Conservation (phyloP, 2,797 vertebrate species). For the Melopsittacus undulatus region DNA sequence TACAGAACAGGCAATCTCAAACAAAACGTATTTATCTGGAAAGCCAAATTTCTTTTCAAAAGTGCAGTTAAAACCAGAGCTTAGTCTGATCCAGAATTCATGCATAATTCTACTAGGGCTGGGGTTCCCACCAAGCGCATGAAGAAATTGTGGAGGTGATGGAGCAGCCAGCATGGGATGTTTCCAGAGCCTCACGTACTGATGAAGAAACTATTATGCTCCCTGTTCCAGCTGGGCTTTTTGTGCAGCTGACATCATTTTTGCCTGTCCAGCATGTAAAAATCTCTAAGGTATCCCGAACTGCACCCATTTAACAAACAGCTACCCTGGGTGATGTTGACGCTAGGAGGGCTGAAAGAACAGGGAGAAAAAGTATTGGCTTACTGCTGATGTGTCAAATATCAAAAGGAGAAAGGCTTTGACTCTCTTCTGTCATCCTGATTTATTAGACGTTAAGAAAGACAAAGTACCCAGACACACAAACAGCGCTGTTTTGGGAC, state of each 20-base stretch:
- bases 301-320: background rate
- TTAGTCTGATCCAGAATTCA: rapidly evolving
- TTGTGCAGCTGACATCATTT: background rate
- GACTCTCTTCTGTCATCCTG: conserved; percentile 44
- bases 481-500: background rate
- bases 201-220: background rate
- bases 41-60: background rate
- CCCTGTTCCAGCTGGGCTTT: background rate
- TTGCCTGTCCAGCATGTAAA: background rate
- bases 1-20: background rate
- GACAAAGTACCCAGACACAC: conserved; percentile 11
- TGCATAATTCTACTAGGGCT: background rate
- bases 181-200: background rate
- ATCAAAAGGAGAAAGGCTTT: conserved; percentile 23
- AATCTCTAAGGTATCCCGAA: background rate
- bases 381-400: conserved; percentile 19
- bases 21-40: background rate
- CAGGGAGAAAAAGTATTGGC: background rate
- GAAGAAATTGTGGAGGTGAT: rapidly evolving
- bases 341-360: background rate
- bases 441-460: conserved; percentile 60
- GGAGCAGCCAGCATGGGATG: background rate
- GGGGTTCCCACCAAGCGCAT: background rate
- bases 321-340: background rate
- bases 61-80: background rate